Percentiles rank a stretch among this genome's conserved stretches.
Conservation (phyloP, 1,140 invertebrate genomes). For the Bicyclus anynana region DNA sequence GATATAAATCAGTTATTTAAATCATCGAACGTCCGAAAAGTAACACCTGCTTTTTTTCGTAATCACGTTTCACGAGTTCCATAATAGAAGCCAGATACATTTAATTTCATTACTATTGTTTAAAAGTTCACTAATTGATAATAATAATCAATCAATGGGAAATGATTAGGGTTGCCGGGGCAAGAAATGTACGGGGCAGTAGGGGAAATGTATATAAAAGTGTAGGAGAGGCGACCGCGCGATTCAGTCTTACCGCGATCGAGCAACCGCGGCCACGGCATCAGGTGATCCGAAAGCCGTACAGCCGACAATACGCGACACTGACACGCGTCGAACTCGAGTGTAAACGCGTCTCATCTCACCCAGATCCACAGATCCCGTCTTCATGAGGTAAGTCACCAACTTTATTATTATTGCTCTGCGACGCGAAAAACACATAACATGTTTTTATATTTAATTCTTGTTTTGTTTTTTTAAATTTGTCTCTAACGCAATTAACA, state of each 20-base stretch:
- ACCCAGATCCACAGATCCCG: conserved; percentile 16
- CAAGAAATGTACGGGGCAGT: conserved; percentile 28
- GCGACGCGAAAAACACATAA: conserved; percentile 20
- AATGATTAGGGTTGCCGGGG: conserved; percentile 17
- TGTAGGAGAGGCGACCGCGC: conserved; percentile 46
- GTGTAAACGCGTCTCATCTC: conserved; percentile 7
- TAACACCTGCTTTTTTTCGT: too few species aligned
- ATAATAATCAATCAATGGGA: not conserved
- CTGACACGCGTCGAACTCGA: too few species aligned
- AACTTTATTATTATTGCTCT: conserved; percentile 18
- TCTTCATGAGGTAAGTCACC: conserved; percentile 56
- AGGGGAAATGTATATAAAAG: conserved; percentile 66
- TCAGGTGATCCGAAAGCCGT: conserved; percentile 16
- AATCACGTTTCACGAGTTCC: too few species aligned
- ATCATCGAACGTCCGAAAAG: too few species aligned
- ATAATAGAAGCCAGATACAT: too few species aligned
- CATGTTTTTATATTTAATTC: not conserved
- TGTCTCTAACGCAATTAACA: conserved; percentile 2
- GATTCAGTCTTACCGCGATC: conserved; percentile 57
- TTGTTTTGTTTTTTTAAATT: not conserved
- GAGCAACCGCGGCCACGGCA: conserved; percentile 32
- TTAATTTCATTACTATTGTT: too few species aligned
- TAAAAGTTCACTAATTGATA: too few species aligned
- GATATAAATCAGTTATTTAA: too few species aligned
- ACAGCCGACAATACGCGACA: too few species aligned